Evolutionary conservation across 2,888 invertebrate species (phyloP), one percentile per base, ranked within the genome.

Genomic region (Trichopoda pennipes): DNA sequence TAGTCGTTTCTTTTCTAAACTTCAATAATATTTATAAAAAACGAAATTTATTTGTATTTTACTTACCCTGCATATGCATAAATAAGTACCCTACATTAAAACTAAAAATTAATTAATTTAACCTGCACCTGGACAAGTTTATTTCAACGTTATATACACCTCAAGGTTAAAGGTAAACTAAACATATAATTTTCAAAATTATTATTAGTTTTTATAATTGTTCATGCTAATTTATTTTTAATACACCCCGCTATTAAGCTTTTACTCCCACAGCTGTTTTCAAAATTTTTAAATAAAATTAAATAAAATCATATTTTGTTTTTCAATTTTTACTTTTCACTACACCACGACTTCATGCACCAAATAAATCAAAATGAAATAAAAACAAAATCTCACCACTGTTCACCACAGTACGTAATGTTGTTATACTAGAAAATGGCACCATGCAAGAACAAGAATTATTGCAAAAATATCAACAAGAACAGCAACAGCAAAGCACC

Each of bases 401-500:
- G 9, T 17, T 14, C 38, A 16, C 19, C 74, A 32, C 76, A 82
- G 82, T 82, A 76, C 79, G 82, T 51, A 82, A 82, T 79, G 79
- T 82, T 82, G 82, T 82, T 32, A 68, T 82, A 66, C 2, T 79
- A 47, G 82, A 82, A 56, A 82, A 82, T 68, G 82, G 61, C 82
- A 79, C 77, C 14, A 17, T 38, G 61, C 69, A 76, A n/a, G 68
- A 79, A 64, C 80, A 74, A 60, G 76, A 73, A 23, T 44, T 75
- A 58, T 73, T 74, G 63, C 84, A 81, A 85, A 81, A 70, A n/a
- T 38, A 75, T 44, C 58, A 78, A 58, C 53, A 72, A 76, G 75
- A 82, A 42, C 64, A 84, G 79, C 84, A 85, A 77, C 76, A 85
- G 80, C 84, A 85, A 79, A 74, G 81, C 85, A 75, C 84, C 2